Evolutionary conservation across 2,113 vertebrate genomes (phyloP), one percentile per base, ranked within the genome.

Genomic region (Terrapene triunguis): DNA sequence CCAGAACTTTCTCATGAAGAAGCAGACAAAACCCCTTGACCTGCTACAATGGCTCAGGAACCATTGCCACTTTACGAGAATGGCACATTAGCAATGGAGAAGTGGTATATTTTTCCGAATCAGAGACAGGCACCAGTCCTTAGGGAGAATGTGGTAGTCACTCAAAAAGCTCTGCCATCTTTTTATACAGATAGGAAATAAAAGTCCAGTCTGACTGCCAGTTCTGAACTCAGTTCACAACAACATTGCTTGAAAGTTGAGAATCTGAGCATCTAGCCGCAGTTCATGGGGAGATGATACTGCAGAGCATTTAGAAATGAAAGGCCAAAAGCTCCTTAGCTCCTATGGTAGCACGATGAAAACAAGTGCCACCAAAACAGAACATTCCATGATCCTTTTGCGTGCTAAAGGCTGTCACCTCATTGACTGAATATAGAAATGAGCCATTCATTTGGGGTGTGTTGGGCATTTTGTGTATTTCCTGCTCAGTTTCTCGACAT

Each of bases 381-480:
- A 59, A 6, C 2, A 0, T 1, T 21, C 38, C 0, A 0, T 19
- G 42, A 10, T 24, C 48, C 29, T 80, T n/a, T 32, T 6, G 10
- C 9, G 5, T 48, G 48, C 16, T 25, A 35, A 19, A 32, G 19
- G 32, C 32, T 50, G 79, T 80, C 79, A 35, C 29, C 17, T 17
- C 42, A n/a, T n/a, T 54, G 38, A 29, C 19, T 42, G 65, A 14
- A 47, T 0, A 47, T 38, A 27, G 57, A 10, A 91, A 59, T 0
- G 0, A 88, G 24, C 8, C 13, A 59, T 13, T 88, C 53, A 72
- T 22, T 11, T 65, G 78, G 50, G 78, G n/a, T 50, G 65, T n/a
- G 24, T 14, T n/a, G 29, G 32, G 24, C 0, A 0, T 44, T 38
- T 84, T 84, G 32, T 65, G 21, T 44, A 4, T 19, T 76, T 93